Percentiles rank a stretch among this genome's conserved stretches.
Evolutionary conservation across 2,113 vertebrate species (phyloP).

Genomic region (Pangasianodon hypophthalmus): DNA sequence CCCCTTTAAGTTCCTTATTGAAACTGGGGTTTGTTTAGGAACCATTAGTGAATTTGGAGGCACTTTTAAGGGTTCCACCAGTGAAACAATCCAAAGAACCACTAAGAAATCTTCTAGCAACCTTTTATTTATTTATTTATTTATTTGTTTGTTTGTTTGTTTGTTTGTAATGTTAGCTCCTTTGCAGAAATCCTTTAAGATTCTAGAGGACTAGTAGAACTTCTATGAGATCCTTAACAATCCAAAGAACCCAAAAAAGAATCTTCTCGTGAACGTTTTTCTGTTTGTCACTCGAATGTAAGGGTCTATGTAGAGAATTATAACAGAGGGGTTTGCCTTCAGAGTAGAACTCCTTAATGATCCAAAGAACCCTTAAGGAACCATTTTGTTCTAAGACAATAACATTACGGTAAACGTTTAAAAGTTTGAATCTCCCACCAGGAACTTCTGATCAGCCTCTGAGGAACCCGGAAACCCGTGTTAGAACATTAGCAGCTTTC

Average conservation of each 20-base stretch:
- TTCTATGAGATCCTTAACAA: not conserved
- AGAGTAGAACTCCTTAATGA: not conserved
- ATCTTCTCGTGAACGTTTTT: not conserved
- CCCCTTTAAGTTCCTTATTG: not conserved
- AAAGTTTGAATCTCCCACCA: not conserved
- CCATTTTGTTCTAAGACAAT: not conserved
- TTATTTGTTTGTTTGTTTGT: not conserved
- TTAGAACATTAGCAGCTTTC: not conserved
- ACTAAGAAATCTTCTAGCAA: not conserved
- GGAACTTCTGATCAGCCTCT: not conserved
- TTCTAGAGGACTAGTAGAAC: not conserved
- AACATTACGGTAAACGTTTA: not conserved
- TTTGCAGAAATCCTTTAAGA: not conserved
- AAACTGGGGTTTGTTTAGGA: not conserved
- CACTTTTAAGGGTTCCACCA: not conserved
- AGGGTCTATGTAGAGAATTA: not conserved
- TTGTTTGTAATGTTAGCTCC: no score
- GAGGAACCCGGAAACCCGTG: not conserved
- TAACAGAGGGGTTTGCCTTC: not conserved
- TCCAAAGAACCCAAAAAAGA: not conserved
- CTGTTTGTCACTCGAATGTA: not conserved
- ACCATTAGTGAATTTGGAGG: not conserved
- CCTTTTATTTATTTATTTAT: not conserved
- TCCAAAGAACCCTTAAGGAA: not conserved
- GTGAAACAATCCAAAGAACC: not conserved